phyloP scores from a whole-genome alignment of 2,113 vertebrate species.

The Cairina moschata region DNA sequence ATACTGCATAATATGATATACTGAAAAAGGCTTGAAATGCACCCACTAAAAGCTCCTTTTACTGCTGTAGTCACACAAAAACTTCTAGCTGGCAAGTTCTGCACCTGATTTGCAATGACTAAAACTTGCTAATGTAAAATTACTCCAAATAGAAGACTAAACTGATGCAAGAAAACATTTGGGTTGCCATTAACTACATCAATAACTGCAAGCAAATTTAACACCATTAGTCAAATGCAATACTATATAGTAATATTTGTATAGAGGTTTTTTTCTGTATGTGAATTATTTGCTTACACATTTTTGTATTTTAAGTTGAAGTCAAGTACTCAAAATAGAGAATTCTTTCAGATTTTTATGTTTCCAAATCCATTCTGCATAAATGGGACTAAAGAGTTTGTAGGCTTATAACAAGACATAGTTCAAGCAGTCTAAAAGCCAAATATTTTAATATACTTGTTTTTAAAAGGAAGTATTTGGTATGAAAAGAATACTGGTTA shows the following conservation, averaged over 20 bases:
- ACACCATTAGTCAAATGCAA: background rate
- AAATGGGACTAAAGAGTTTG: background rate
- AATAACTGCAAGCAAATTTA: slow-evolving; percentile 10
- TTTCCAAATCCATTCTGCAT: background rate
- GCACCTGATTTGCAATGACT: slow-evolving; percentile 43
- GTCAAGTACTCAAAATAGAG: background rate
- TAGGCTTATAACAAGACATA: background rate
- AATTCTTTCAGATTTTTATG: background rate
- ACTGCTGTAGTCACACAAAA: background rate
- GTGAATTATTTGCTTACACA: background rate
- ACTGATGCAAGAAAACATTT: background rate
- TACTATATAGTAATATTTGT: background rate
- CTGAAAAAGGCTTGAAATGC: slow-evolving; percentile 53
- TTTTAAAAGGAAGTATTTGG: background rate
- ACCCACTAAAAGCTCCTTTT: slow-evolving; percentile 46
- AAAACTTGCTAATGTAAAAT: slow-evolving; percentile 52
- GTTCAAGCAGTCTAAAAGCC: background rate
- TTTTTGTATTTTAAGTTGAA: slow-evolving; percentile 30
- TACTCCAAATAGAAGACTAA: background rate
- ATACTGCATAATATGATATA: slow-evolving; percentile 62
- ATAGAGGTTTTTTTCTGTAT: background rate
- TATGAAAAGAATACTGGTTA: background rate
- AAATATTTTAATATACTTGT: background rate
- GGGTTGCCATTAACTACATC: background rate
- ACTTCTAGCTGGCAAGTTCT: slow-evolving; percentile 42